Percentiles rank a stretch among this genome's conserved stretches.
phyloP scores from a whole-genome alignment of 2,797 vertebrate species.

The Microctenopoma lineatum region DNA sequence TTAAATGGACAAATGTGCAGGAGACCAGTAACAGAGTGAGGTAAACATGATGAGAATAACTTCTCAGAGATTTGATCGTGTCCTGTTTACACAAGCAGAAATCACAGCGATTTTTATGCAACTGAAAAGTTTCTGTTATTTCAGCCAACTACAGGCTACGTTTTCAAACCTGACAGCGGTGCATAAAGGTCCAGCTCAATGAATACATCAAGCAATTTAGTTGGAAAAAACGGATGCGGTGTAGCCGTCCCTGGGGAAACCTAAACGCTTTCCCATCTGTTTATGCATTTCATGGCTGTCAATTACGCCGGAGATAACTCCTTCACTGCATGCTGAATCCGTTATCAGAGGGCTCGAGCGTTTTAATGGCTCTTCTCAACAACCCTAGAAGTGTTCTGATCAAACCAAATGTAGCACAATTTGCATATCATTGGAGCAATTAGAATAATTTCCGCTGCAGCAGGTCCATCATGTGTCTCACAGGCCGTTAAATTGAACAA shows the following conservation, averaged over 20 bases:
- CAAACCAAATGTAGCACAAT: slow-evolving; percentile 43
- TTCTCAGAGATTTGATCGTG: slow-evolving; percentile 23
- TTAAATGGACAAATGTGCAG: neutral
- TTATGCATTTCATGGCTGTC: slow-evolving; percentile 70
- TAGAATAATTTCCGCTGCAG: slow-evolving; percentile 30
- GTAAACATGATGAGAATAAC: slow-evolving; percentile 3
- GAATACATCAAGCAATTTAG: slow-evolving; percentile 70
- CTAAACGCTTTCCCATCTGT: slow-evolving; percentile 72
- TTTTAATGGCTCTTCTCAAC: slow-evolving; percentile 40
- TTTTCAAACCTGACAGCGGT: slow-evolving; percentile 47
- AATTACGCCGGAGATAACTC: slow-evolving; percentile 62
- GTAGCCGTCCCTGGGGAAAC: slow-evolving; percentile 53
- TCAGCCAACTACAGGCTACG: slow-evolving; percentile 20
- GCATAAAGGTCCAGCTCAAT: slow-evolving; percentile 56
- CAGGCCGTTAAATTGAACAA: neutral
- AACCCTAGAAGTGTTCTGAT: slow-evolving; percentile 43
- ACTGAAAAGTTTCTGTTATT: slow-evolving; percentile 27
- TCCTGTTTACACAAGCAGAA: slow-evolving; percentile 16
- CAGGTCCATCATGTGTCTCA: neutral
- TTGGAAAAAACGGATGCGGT: slow-evolving; percentile 54
- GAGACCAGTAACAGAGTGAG: slow-evolving; percentile 5
- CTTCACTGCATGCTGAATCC: slow-evolving; percentile 49
- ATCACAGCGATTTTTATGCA: slow-evolving; percentile 15
- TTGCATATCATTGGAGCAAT: slow-evolving; percentile 48
- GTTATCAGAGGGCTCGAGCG: slow-evolving; percentile 48